These are phyloP conservation scores for Pachyseris speciosa DNA, from an alignment of 64 coral and sea anemone species.

Conservation along the genomic window DNA sequence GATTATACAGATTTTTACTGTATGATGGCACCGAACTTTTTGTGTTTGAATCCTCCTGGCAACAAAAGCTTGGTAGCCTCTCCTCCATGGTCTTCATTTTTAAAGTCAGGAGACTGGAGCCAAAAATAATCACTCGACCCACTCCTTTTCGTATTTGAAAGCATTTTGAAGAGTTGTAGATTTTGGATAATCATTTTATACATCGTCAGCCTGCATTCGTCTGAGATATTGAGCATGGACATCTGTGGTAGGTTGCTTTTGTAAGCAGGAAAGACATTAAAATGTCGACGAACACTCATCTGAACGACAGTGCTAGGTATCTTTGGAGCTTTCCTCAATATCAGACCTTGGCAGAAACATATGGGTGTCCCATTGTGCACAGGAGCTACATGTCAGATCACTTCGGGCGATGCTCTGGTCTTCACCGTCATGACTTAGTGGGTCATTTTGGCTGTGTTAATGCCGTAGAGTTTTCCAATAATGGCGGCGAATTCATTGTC, in stretches of 20 bases:
- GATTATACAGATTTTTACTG: too few relatives aligned
- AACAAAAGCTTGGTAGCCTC: constrained; percentile 58
- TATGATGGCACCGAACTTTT: too few relatives aligned
- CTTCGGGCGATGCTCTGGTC: constrained; percentile 55
- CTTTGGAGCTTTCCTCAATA: constrained; percentile 66
- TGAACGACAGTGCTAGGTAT: not conserved
- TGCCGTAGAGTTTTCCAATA: constrained; percentile 88
- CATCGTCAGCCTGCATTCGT: not conserved
- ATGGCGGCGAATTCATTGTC: constrained; percentile 85
- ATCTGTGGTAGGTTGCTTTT: not conserved
- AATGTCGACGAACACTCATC: not conserved
- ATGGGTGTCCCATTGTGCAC: constrained; percentile 50
- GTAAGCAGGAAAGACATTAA: not conserved
- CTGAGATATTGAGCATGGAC: not conserved
- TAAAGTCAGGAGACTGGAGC: not conserved
- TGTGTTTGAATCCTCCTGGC: constrained; percentile 39
- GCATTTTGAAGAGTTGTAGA: not conserved
- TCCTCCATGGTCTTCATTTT: not conserved
- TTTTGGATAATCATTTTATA: too few relatives aligned
- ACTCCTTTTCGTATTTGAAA: not conserved
- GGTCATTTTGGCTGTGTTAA: constrained; percentile 94
- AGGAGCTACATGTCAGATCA: constrained; percentile 58
- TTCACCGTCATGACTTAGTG: constrained; percentile 70
- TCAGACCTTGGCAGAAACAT: constrained; percentile 59
- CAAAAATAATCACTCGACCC: not conserved